phyloP scores from a whole-genome alignment of 1,140 invertebrate genomes.

The Himalopsyche phryganea region DNA sequence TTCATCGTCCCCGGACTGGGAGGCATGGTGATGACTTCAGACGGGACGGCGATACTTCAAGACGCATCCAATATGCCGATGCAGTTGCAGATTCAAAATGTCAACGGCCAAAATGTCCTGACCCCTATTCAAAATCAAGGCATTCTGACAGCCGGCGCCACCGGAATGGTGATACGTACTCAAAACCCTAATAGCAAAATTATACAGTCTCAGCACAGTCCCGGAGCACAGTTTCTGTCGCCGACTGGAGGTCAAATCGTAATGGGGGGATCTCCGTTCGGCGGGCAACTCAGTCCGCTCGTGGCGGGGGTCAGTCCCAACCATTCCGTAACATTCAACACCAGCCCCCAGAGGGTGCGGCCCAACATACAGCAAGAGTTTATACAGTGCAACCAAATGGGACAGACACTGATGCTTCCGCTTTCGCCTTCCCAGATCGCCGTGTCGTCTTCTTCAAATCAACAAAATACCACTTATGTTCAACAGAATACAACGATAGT shows the following conservation, averaged over 20 bases:
- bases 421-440: constrained; percentile 63
- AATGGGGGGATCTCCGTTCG: constrained; percentile 69
- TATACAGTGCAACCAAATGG: constrained; percentile 67
- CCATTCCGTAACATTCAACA: constrained; percentile 64
- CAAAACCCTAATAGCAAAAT: constrained; percentile 71
- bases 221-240: constrained; percentile 67
- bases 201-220: constrained; percentile 65
- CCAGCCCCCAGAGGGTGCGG: constrained; percentile 56
- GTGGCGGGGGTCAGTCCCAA: constrained; percentile 70
- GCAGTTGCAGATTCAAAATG: constrained; percentile 75
- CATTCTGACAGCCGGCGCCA: constrained; percentile 65
- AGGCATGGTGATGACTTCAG: constrained; percentile 71
- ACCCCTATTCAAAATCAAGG: constrained; percentile 71
- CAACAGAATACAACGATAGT: constrained; percentile 69
- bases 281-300: constrained; percentile 74
- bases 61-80: constrained; percentile 65
- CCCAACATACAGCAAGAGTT: constrained; percentile 63
- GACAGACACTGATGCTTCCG: constrained; percentile 74
- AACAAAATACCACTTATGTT: constrained; percentile 69
- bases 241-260: constrained; percentile 69
- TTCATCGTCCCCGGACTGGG: constrained; percentile 77
- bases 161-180: constrained; percentile 74
- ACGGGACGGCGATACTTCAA: constrained; percentile 65
- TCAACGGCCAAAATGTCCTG: constrained; percentile 72
- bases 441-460: constrained; percentile 56